These are phyloP conservation scores for Metallyticus violacea DNA, from an alignment of 2,888 invertebrate species.

Conservation along the genomic window DNA sequence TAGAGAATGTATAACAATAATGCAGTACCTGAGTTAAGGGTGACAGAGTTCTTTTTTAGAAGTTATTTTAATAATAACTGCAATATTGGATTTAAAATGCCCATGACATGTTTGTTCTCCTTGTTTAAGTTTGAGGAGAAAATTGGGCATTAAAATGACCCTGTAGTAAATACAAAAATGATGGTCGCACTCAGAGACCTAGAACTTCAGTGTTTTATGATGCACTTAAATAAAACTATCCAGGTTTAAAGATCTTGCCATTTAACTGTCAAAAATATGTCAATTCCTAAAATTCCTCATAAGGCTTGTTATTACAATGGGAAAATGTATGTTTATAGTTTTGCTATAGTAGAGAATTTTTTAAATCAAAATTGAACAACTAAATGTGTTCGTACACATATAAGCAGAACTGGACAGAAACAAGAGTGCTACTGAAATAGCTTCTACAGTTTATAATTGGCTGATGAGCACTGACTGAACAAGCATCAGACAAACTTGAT, in stretches of 20 bases:
- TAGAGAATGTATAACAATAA: too few species aligned
- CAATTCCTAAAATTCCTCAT: constrained; percentile 40
- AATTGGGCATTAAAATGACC: too few species aligned
- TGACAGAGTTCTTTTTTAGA: too few species aligned
- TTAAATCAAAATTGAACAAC: constrained; percentile 39
- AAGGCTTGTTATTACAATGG: constrained; percentile 40
- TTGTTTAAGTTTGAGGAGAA: too few species aligned
- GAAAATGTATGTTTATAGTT: not conserved
- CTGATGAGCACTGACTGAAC: not conserved
- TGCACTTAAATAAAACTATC: constrained; percentile 30
- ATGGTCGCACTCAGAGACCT: constrained; percentile 6
- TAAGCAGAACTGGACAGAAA: constrained; percentile 33
- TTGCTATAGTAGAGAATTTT: not conserved
- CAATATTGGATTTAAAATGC: too few species aligned
- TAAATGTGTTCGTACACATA: constrained; percentile 42
- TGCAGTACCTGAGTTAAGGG: too few species aligned
- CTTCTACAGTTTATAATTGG: not conserved
- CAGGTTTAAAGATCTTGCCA: constrained; percentile 34
- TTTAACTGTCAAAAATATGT: constrained; percentile 41
- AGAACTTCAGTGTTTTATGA: constrained; percentile 36
- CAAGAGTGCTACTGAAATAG: constrained; percentile 40
- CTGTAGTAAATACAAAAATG: too few species aligned
- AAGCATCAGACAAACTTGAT: not conserved
- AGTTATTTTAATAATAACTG: too few species aligned
- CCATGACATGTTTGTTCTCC: too few species aligned